These are phyloP conservation scores for Conger conger DNA, from an alignment of 2,113 vertebrate species.

Conservation along the genomic window DNA sequence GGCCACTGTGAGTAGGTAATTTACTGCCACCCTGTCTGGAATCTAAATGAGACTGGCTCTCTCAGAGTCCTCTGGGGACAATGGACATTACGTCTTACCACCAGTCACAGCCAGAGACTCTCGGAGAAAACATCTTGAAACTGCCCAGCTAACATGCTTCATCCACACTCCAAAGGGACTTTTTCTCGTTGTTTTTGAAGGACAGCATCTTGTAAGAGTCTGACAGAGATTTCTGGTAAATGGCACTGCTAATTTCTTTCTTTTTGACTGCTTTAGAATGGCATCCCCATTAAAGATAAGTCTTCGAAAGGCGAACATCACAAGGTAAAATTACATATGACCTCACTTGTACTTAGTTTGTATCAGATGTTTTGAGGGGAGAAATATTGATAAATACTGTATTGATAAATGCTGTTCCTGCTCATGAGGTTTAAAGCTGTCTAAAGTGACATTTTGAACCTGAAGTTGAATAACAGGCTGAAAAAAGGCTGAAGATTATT, in stretches of 20 bases:
- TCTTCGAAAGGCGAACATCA: conserved; percentile 69
- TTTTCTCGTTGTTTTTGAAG: background rate
- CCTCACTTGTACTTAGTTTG: too few relatives aligned
- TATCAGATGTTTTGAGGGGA: background rate
- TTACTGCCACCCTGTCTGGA: conserved; percentile 59
- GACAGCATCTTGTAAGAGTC: background rate
- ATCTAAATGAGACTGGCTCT: conserved; percentile 67
- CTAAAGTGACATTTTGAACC: background rate
- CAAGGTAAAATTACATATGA: conserved; percentile 62
- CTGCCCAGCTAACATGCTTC: conserved; percentile 37
- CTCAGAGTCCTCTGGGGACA: conserved; percentile 49
- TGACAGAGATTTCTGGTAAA: background rate
- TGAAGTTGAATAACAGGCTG: background rate
- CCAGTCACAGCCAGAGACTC: conserved; percentile 31
- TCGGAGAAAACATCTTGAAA: conserved; percentile 37
- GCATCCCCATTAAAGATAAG: conserved; percentile 73
- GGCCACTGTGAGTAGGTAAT: conserved; percentile 49
- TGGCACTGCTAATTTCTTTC: conserved; percentile 53
- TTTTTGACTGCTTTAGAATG: conserved; percentile 74
- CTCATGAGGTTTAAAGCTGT: too few relatives aligned
- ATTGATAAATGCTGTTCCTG: background rate
- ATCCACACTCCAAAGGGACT: conserved; percentile 30
- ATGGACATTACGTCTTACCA: conserved; percentile 44
- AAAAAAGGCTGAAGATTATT: too few relatives aligned
- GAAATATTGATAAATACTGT: background rate